Evolutionary conservation across 2,888 invertebrate species (phyloP).

Genomic region (Aplocera efformata): DNA sequence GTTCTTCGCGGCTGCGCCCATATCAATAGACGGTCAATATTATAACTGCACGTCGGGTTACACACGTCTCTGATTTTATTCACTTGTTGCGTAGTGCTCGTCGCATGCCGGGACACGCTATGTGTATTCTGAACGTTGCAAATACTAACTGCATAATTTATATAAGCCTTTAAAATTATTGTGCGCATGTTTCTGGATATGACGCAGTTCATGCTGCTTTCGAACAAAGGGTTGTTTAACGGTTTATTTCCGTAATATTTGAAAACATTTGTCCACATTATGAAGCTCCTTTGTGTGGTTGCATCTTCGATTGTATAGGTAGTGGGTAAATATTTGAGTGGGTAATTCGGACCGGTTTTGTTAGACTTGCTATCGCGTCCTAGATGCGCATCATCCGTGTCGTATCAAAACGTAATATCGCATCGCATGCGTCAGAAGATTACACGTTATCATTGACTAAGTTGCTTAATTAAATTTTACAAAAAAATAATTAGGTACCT

Average conservation of each 20-base stretch:
- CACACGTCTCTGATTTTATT: conserved; percentile 66
- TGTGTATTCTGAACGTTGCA: conserved; percentile 53
- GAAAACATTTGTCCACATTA: conserved; percentile 3
- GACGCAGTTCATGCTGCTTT: conserved; percentile 40
- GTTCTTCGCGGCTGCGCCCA: conserved; percentile 75
- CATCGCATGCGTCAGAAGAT: conserved; percentile 29
- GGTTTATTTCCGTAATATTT: conserved; percentile 12
- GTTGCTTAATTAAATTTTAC: conserved; percentile 16
- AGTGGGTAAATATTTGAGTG: background rate
- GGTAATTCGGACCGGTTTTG: conserved; percentile 8
- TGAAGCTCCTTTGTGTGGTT: background rate
- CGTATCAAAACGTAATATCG: conserved; percentile 41
- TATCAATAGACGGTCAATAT: conserved; percentile 63
- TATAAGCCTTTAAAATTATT: conserved; percentile 47
- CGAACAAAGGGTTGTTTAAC: conserved; percentile 25
- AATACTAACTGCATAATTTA: conserved; percentile 58
- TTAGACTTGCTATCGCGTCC: conserved; percentile 37
- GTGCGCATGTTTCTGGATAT: conserved; percentile 48
- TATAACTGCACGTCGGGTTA: conserved; percentile 55
- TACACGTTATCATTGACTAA: conserved; percentile 22
- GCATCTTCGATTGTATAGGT: background rate
- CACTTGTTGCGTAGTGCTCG: conserved; percentile 63
- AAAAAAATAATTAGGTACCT: conserved; percentile 1
- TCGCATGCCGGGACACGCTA: conserved; percentile 55
- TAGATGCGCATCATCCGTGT: conserved; percentile 46